Conservation (phyloP, 2,113 vertebrate species). For the Pygoscelis adeliae region DNA sequence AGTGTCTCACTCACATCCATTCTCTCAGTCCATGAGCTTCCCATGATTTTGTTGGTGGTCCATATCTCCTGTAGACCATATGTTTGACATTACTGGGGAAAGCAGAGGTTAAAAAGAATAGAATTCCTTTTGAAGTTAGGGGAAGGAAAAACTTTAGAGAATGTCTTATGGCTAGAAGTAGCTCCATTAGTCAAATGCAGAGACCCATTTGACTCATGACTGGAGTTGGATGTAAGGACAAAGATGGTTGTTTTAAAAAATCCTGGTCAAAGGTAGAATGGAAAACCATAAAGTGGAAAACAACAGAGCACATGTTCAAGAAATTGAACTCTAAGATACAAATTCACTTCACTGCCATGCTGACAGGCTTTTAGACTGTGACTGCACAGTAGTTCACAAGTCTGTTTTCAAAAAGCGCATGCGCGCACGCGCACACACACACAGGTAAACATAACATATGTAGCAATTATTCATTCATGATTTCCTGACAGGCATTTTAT, state of each 20-base stretch:
- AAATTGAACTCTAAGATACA: background rate
- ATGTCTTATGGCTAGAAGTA: background rate
- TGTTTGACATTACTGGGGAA: conserved; percentile 12
- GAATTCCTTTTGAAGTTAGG: background rate
- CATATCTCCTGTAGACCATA: background rate
- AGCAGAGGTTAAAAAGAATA: conserved; percentile 15
- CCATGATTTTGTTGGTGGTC: conserved; percentile 3
- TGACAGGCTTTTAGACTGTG: background rate
- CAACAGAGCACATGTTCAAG: background rate
- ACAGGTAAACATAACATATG: background rate
- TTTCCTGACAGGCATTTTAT: background rate
- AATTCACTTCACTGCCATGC: background rate
- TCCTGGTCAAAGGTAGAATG: background rate
- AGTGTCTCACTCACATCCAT: background rate
- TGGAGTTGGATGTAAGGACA: background rate
- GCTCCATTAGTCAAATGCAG: background rate
- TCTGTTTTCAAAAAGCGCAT: background rate
- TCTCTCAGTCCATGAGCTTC: background rate
- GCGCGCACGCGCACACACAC: background rate
- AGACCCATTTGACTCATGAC: background rate
- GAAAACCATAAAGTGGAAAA: background rate
- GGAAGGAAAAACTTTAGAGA: background rate
- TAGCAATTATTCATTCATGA: background rate
- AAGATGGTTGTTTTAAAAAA: background rate
- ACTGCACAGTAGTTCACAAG: background rate